Base-by-base conservation (phyloP, 2,113 vertebrate species). In the Chionis minor region DNA sequence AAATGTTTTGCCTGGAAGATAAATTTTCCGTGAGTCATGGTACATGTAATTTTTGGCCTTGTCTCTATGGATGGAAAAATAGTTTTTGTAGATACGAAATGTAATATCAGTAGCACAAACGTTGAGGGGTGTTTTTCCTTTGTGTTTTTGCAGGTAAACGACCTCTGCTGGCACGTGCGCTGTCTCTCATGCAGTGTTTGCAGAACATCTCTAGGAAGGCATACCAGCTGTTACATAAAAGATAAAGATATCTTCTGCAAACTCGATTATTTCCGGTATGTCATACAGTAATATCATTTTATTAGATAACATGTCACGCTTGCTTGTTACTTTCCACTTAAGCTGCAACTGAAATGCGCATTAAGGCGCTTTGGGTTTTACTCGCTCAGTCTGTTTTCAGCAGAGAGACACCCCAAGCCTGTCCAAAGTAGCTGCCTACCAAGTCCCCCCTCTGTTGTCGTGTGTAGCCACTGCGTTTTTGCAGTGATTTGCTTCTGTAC, bases 191-290 rank as follows among this genome's bases (percentile, higher is more conserved):
- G 99, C 98, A 99, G 99, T 24, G 99, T 99, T 79, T 99, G 99
- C 97, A 99, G 99, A 86, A 99, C 99, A 0, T 99, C 99, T 33
- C 98, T 99, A 71, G 99, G 99, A 97, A 98, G 99, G 83, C 99
- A 99, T 74, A 99, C 99, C 45, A 99, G 99, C 97, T 99, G 99
- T 86, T 99, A 99, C 91, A 99, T 99, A 96, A 99, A 99, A 98
- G 99, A 99, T 61, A 99, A 99, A 95, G 99, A 99, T 96, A 99
- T 99, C 92, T 99, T 99, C 98, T 99, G 99, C 97, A 99, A 99
- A 97, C 98, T 99, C 66, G 99, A 99, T 97, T 99, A 99, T 97
- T 99, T 99, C 98, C 99, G 99, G 99, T 99, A 99, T 44, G 54
- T 49, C 12, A 17, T 38, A 33, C 30, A 58, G 59, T 30, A 72